Evolutionary conservation across 2,797 vertebrate genomes (phyloP), one percentile per base, ranked within the genome.

Genomic region (Pangasius larnaudii): DNA sequence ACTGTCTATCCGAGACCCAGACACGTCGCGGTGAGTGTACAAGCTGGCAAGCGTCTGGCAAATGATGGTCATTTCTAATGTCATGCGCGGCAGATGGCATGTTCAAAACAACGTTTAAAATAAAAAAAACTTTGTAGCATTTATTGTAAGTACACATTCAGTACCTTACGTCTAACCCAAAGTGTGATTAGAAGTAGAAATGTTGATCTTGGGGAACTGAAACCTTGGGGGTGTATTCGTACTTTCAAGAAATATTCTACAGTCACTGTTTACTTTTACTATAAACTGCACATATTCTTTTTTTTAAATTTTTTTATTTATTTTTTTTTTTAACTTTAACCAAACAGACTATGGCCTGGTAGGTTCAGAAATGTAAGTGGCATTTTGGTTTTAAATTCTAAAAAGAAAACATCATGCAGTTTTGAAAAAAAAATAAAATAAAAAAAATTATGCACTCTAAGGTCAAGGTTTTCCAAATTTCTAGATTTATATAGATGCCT

Each of bases 1-100:
- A 27, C 22, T 46, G 14, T n/a, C 0, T 13, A 3, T 6, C 4
- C 58, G 49, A 13, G 63, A 79, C 27, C 71, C 9, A 36, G n/a
- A 36, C 36, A 89, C 59, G 27, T 65, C 30, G 88, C 69, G 89
- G 91, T 90, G 87, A 56, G 91, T 86, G 14, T 5, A 33, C 84
- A 67, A 74, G 56, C n/a, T 85, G 59, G 46, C 19, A 14, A 33
- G 18, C 1, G n/a, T 39, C 14, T 56, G 49, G 7, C 13, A 24
- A 30, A 53, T 84, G 9, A 16, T 59, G 5, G 39, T 33, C 18
- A 56, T 79, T 74, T 86, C 53, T 33, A 51, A 78, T 86, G 49
- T 18, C n/a, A n/a, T 27, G 59, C 13, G 33, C 33, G 19, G 19
- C 1, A 59, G 33, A 80, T 27, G 22, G 3, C 42, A 46, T 33